Base-by-base conservation (phyloP, 1,140 invertebrate genomes). In the Paracyclopina nana region DNA sequence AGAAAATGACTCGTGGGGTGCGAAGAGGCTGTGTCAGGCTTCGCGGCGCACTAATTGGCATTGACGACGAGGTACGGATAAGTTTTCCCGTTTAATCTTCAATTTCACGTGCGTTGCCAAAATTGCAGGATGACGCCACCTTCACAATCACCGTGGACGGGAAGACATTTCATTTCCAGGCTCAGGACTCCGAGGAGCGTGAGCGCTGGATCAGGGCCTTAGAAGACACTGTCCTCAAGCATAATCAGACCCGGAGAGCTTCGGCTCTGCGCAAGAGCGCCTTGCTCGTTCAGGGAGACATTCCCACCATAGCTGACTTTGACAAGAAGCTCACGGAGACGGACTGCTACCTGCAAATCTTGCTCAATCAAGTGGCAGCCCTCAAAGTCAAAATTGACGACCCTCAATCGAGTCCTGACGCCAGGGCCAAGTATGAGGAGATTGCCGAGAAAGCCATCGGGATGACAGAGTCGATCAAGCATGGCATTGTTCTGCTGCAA, bases 141-240 rank as follows among this genome's bases (percentile, higher is more conserved):
- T 99, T 99, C 68, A 98, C 92, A 12, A 92, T 99, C 58, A 96
- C 92, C 4, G 88, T 94, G 4, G 92, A 98, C 68, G 82, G 90
- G 55, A 98, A 98, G 67, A 92, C 88, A 14, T 99, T 98, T 69
- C 94, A 99, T 68, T 94, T 98, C 65, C 92, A 83, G 81, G 87
- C 91, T 12, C 73, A 85, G 57, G 84, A 95, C 68, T 77, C 77
- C 6, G 82, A 85, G 54, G 92, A 98, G 64, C 70, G 92, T 46
- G 87, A 96, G 63, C 76, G 80, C 56, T 99, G 94, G 94, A 82
- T 98, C 30, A 74, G 80, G 27, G 82, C 82, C 27, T 67, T 99
- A 42, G 90, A 98, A 66, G 86, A 88, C 59, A 87, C 88, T 5
- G 96, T 97, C 62, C 65, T 80, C 29, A 69, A 82, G 54, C 85